phyloP scores from a whole-genome alignment of 2,113 vertebrate species.

The Conger conger region DNA sequence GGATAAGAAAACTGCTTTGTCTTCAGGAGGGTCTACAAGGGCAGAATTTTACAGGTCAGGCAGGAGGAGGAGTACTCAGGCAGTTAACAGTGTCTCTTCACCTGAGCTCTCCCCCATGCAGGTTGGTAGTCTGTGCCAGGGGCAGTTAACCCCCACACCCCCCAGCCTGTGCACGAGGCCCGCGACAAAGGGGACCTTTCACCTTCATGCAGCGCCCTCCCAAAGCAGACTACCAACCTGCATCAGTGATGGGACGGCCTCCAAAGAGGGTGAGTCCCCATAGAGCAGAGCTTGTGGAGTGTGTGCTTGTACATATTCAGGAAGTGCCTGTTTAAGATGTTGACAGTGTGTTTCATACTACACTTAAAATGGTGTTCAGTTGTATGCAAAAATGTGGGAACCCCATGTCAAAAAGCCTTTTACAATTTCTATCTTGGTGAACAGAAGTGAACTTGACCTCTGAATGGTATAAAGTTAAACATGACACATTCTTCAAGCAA shows the following conservation, averaged over 20 bases:
- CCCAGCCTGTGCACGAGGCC: conserved; percentile 64
- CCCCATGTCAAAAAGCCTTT: too few relatives aligned
- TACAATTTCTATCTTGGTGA: too few relatives aligned
- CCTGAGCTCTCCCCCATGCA: conserved; percentile 77
- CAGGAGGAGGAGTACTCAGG: conserved; percentile 14
- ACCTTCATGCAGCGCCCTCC: conserved; percentile 70
- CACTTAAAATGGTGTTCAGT: background rate
- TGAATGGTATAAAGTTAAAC: too few relatives aligned
- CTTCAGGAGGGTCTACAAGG: background rate
- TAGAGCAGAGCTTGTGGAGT: conserved; percentile 22
- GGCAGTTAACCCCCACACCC: conserved; percentile 43
- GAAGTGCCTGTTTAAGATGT: background rate
- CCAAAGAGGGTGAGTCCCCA: conserved; percentile 72
- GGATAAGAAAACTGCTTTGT: background rate
- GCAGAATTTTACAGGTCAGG: background rate
- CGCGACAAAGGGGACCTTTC: conserved; percentile 63
- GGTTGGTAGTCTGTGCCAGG: conserved; percentile 74
- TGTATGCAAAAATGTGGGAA: too few relatives aligned
- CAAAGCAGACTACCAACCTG: conserved; percentile 79
- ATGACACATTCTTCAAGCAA: too few relatives aligned
- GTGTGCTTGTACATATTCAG: background rate
- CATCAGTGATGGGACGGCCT: conserved; percentile 65
- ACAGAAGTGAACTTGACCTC: too few relatives aligned
- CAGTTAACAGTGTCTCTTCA: conserved; percentile 69
- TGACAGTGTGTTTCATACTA: conserved; percentile 1